phyloP scores from a whole-genome alignment of 2,797 vertebrate genomes.

The Phrynocephalus vlangalii region DNA sequence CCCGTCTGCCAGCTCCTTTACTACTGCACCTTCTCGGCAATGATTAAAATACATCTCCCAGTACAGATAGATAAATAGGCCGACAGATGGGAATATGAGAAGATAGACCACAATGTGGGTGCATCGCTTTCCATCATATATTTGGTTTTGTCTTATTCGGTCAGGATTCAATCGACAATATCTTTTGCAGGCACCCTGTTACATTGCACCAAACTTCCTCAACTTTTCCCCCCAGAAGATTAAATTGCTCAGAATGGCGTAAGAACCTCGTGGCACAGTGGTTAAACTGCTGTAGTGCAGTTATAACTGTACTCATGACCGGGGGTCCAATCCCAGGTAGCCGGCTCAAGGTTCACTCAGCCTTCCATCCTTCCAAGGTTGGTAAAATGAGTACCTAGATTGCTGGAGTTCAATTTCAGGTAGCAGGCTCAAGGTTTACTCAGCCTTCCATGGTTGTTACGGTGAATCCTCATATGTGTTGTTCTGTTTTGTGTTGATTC shows the following conservation, averaged over 20 bases:
- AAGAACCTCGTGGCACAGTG: background rate
- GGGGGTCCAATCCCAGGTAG: no score
- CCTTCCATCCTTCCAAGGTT: no score
- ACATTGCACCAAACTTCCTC: background rate
- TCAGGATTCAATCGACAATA: background rate
- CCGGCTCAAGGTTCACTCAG: no score
- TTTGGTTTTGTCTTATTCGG: background rate
- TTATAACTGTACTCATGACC: no score
- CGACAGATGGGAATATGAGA: slow-evolving; percentile 1
- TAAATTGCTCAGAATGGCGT: background rate
- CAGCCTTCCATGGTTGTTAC: no score
- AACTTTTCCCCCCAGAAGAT: slow-evolving; percentile 24
- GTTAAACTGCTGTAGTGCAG: no score
- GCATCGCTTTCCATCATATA: fast-evolving
- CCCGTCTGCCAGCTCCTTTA: slow-evolving; percentile 33
- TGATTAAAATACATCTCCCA: background rate
- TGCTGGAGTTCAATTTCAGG: no score
- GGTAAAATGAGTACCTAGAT: no score
- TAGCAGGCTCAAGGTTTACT: no score
- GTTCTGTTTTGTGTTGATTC: no score
- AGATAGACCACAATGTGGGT: fast-evolving
- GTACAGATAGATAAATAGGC: background rate
- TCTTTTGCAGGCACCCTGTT: background rate
- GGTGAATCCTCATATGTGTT: no score
- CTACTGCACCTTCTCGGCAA: background rate